These are phyloP conservation scores for Centropristis striata DNA, from an alignment of 2,113 vertebrate species.

Conservation along the genomic window DNA sequence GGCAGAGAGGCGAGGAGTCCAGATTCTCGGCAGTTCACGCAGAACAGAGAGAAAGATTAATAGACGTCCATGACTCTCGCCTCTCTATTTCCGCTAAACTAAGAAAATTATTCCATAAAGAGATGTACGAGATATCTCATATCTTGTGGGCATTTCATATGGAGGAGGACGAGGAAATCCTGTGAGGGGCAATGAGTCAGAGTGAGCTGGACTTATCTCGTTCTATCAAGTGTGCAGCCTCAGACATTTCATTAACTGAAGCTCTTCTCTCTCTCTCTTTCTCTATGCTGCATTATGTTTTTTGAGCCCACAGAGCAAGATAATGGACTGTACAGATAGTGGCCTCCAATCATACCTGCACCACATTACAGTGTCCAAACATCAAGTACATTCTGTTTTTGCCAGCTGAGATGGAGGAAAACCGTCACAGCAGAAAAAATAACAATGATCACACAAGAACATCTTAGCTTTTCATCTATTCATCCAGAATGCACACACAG, in stretches of 20 bases:
- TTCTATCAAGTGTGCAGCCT: conserved; percentile 61
- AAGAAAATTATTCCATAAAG: conserved; percentile 31
- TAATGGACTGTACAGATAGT: conserved; percentile 34
- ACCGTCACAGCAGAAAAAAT: background rate
- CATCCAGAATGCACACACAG: background rate
- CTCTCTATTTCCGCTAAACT: conserved; percentile 36
- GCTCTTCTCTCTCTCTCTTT: conserved; percentile 26
- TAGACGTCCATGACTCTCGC: conserved; percentile 20
- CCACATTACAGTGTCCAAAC: conserved; percentile 21
- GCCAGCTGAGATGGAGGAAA: conserved; percentile 29
- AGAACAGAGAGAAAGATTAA: conserved; percentile 45
- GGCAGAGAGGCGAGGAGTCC: conserved; percentile 36
- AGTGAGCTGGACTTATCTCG: conserved; percentile 62
- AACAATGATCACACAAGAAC: background rate
- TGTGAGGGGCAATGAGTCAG: conserved; percentile 60
- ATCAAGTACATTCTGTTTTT: conserved; percentile 9
- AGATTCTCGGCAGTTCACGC: conserved; percentile 43
- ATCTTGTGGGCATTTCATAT: conserved; percentile 36
- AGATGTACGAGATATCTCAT: conserved; percentile 22
- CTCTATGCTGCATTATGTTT: conserved; percentile 30
- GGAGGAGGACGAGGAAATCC: conserved; percentile 63
- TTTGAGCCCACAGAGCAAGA: conserved; percentile 30
- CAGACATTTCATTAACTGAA: conserved; percentile 70
- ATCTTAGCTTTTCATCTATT: conserved; percentile 16
- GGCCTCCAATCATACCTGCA: background rate